Percentiles rank a stretch among this genome's conserved stretches.
phyloP scores from a whole-genome alignment of 1,140 invertebrate genomes.

The Zaprionus ghesquierei region DNA sequence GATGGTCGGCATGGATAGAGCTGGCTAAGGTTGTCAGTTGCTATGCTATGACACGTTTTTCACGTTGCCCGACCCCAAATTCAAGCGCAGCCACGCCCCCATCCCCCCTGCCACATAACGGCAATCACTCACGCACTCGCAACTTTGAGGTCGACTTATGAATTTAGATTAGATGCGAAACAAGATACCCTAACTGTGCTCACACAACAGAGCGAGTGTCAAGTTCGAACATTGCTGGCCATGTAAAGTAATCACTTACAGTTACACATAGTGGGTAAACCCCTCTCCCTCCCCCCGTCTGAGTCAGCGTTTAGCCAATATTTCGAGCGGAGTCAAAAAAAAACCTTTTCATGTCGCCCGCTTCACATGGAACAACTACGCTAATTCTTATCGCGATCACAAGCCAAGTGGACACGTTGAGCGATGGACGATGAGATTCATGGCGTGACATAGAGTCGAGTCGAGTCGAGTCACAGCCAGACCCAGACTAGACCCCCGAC shows the following conservation, averaged over 20 bases:
- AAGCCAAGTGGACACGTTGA: constrained; percentile 39
- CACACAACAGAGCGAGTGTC: constrained; percentile 15
- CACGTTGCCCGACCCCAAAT: background rate
- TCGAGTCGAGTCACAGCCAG: background rate
- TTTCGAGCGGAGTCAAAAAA: constrained; percentile 9
- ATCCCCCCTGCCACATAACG: constrained; percentile 12
- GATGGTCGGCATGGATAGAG: constrained; percentile 29
- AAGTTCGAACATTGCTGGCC: constrained; percentile 23
- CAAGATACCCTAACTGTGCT: constrained; percentile 11
- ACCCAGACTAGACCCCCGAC: background rate
- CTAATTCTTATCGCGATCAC: constrained; percentile 51
- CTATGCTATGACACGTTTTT: constrained; percentile 21
- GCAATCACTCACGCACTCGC: constrained; percentile 44
- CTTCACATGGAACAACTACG: constrained; percentile 27
- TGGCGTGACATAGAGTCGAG: constrained; percentile 17
- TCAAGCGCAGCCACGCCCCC: no score
- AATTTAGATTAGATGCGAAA: constrained; percentile 46
- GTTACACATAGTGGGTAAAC: constrained; percentile 15
- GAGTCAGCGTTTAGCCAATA: constrained; percentile 36
- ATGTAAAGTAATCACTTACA: constrained; percentile 48
- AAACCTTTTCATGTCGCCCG: constrained; percentile 42
- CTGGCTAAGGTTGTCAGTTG: constrained; percentile 26
- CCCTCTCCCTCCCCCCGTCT: background rate
- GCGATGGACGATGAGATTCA: constrained; percentile 41
- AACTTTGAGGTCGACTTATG: constrained; percentile 38